Evolutionary conservation across 1,140 invertebrate species (phyloP).

Genomic region (Leptinotarsa undecemlineata): DNA sequence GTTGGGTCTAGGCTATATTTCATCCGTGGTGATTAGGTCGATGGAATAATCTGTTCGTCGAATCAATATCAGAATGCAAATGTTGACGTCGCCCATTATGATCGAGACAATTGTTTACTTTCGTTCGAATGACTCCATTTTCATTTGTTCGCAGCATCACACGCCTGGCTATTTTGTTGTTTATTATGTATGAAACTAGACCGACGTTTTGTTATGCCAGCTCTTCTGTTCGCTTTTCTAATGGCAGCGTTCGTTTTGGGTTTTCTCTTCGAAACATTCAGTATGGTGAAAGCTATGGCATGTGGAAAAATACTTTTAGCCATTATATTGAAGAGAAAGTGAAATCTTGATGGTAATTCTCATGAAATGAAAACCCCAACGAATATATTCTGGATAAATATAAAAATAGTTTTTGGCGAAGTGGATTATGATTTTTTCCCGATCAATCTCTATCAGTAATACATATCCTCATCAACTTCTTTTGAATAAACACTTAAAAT

Average conservation of each 20-base stretch:
- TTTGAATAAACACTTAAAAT: no score
- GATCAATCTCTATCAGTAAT: no score
- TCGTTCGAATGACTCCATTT: not conserved
- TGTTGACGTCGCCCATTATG: not conserved
- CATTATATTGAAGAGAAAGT: no score
- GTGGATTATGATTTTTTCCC: no score
- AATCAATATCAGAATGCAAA: not conserved
- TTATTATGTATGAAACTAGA: not conserved
- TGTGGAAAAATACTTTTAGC: not conserved
- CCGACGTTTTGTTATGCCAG: conserved; percentile 1
- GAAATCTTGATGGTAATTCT: no score
- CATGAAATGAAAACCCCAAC: no score
- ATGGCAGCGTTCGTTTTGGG: not conserved
- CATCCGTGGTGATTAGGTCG: not conserved
- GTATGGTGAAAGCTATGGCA: not conserved
- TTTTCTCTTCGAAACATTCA: not conserved
- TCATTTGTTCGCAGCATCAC: conserved; percentile 5
- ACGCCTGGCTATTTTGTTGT: not conserved
- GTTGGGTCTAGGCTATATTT: no score
- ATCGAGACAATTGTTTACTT: not conserved
- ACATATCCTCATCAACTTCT: no score
- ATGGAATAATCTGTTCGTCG: not conserved
- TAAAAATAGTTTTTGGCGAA: no score
- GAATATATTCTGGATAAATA: no score
- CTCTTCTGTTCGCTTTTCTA: conserved; percentile 6